phyloP scores from a whole-genome alignment of 2,113 vertebrate species.

The Spheniscus mendiculus region DNA sequence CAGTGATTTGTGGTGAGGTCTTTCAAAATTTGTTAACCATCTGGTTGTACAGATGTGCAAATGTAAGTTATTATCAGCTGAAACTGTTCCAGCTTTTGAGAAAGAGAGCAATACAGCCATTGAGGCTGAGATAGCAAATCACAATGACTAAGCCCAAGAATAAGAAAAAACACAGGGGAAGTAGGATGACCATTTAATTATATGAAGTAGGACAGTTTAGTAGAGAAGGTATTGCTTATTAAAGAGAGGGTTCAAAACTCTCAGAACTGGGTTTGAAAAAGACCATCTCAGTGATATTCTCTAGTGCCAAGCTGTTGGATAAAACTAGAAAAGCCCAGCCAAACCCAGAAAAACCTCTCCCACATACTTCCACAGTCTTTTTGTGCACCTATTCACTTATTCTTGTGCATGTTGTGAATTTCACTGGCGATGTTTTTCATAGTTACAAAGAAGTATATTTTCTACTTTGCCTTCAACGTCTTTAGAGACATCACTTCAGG shows the following conservation, averaged over 20 bases:
- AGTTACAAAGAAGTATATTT: background rate
- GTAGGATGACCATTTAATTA: background rate
- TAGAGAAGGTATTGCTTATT: background rate
- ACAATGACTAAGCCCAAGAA: accelerated
- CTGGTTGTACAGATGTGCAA: background rate
- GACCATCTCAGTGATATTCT: background rate
- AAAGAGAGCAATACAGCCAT: background rate
- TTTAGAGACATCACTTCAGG: background rate
- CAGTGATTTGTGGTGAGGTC: background rate
- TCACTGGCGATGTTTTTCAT: background rate
- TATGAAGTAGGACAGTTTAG: accelerated
- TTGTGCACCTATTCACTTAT: background rate
- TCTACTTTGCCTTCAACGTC: background rate
- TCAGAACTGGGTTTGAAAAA: background rate
- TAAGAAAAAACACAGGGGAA: background rate
- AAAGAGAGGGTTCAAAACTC: background rate
- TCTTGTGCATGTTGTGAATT: background rate
- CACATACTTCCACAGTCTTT: background rate
- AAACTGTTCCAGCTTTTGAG: background rate
- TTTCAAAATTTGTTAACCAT: background rate
- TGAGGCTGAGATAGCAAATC: background rate
- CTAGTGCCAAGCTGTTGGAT: background rate
- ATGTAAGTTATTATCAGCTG: background rate
- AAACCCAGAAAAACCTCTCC: background rate
- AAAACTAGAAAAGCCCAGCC: background rate